Evolutionary conservation across 2,797 vertebrate genomes (phyloP), one percentile per base, ranked within the genome.

Genomic region (Gallirallus australis): DNA sequence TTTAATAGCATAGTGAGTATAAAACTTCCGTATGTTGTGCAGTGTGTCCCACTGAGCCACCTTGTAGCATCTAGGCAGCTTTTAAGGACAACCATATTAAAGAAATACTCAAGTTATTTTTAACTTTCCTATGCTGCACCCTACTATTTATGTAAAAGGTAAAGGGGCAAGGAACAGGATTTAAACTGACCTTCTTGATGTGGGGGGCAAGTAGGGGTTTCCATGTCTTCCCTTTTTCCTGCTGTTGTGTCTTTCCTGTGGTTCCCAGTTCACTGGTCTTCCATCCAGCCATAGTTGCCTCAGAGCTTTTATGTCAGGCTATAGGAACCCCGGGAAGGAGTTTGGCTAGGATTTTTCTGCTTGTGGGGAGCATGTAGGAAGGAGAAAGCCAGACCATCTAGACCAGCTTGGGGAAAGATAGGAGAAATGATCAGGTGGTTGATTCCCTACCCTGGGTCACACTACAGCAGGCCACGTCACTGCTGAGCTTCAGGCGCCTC

Each of bases 401-500:
- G 21, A 91, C 37, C 45, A 81, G 11, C 61, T 37, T 61, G 27
- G 20, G 16, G 35, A 69, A 82, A 52, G 52, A 80, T 81, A 48
- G 20, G 7, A 79, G 25, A 60, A 70, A 31, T 0, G 0, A 39
- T 35, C 18, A 18, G 12, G 28, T 77, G 56, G 45, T 82, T 33
- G 52, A 48, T 72, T 77, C 25, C 57, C 40, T 77, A 2, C 47
- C 65, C n/a, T 5, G 6, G 24, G 72, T 69, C 21, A 42, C 2
- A 3, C 45, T 65, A 30, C 4, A 70, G 35, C 73, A 69, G 66
- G 15, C 42, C 42, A 86, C 16, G 57, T 42, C 1, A 0, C 54
- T 76, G 23, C 56, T 91, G 52, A 76, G 70, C 64, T 80, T 80
- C 48, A 65, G 12, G 14, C 84, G n/a, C 75, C 59, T 92, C 14